Conservation (phyloP, 1,140 invertebrate genomes). For the Zaprionus africanus region DNA sequence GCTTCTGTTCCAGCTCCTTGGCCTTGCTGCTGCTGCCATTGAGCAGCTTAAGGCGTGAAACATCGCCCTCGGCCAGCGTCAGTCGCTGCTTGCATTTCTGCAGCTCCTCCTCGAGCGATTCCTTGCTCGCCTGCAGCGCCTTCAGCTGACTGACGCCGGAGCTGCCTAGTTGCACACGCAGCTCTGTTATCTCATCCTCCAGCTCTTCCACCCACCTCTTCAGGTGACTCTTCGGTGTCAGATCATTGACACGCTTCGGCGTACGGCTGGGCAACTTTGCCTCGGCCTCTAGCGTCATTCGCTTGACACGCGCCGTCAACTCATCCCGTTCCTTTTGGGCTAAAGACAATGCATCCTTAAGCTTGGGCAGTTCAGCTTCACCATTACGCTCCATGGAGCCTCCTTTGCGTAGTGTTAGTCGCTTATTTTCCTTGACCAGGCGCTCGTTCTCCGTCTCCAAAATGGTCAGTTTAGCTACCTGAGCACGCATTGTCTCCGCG, state of each 20-base stretch:
- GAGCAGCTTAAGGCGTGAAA: slow-evolving; percentile 66
- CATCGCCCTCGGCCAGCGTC: slow-evolving; percentile 65
- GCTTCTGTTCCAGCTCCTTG: slow-evolving; percentile 72
- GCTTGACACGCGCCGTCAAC: slow-evolving; percentile 64
- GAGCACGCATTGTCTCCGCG: slow-evolving; percentile 90
- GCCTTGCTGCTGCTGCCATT: slow-evolving; percentile 59
- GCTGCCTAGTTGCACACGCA: slow-evolving; percentile 70
- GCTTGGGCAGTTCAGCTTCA: slow-evolving; percentile 57
- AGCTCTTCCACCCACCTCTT: slow-evolving; percentile 83
- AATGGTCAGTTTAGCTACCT: slow-evolving; percentile 88
- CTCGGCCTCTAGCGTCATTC: slow-evolving; percentile 69
- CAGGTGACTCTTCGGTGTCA: slow-evolving; percentile 79
- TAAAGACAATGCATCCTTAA: slow-evolving; percentile 65
- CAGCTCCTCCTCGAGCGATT: slow-evolving; percentile 67
- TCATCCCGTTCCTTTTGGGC: slow-evolving; percentile 73
- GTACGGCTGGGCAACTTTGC: slow-evolving; percentile 68
- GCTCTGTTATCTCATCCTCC: slow-evolving; percentile 80
- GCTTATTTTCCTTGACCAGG: slow-evolving; percentile 89
- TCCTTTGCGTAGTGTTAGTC: slow-evolving; percentile 81
- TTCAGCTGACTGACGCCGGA: slow-evolving; percentile 63
- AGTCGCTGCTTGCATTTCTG: slow-evolving; percentile 72
- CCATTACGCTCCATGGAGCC: slow-evolving; percentile 54
- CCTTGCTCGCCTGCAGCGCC: slow-evolving; percentile 67
- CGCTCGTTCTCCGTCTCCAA: slow-evolving; percentile 91
- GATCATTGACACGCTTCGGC: slow-evolving; percentile 75